Base-by-base conservation (phyloP, 2,113 vertebrate genomes). In the Sturnira hondurensis region DNA sequence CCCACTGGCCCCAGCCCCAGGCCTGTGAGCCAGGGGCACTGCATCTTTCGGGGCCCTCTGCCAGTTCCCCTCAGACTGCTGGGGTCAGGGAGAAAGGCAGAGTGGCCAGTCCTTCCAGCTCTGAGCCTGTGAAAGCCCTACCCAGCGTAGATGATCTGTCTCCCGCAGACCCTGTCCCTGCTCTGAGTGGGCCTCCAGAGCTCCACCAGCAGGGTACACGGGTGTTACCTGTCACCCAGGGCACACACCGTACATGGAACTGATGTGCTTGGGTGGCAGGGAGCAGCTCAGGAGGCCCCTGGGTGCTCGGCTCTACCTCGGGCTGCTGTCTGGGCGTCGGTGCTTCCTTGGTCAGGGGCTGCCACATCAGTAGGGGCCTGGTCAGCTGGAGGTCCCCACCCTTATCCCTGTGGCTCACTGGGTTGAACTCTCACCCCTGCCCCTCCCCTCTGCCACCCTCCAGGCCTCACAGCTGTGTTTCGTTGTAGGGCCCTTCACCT, bases 401-500 rank as follows among this genome's bases (percentile, higher is more conserved):
- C 80, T 92, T 54, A 5, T 65, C 89, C 65, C 76, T 13, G 2
- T 81, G 56, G 74, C 74, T 47, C 38, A 3, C 82, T n/a, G 7
- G 0, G 36, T 24, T 16, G 31, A 45, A 7, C 15, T 17, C 36
- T n/a, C 22, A 1, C 45, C 65, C 47, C 17, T 2, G 13, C 47
- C 20, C 24, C n/a, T 41, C 41, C 33, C 52, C 9, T 31, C 16
- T 11, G 5, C 80, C 47, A 38, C 54, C 15, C 20, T 67, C 19
- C 58, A 52, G 89, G 77, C 87, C 70, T 97, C 91, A 97, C 92
- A 95, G 96, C 83, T 99, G 98, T 99, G 98, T 99, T 98, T 99
- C 98, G 97, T 98, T 99, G 98, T 99, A 99, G 99, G 99, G 99
- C 99, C 99, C 99, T 98, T 99, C 99, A 98, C 99, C 99, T 91